These are phyloP conservation scores for Xanthorhoe spadicearia DNA, from an alignment of 2,888 invertebrate species.

Conservation along the genomic window DNA sequence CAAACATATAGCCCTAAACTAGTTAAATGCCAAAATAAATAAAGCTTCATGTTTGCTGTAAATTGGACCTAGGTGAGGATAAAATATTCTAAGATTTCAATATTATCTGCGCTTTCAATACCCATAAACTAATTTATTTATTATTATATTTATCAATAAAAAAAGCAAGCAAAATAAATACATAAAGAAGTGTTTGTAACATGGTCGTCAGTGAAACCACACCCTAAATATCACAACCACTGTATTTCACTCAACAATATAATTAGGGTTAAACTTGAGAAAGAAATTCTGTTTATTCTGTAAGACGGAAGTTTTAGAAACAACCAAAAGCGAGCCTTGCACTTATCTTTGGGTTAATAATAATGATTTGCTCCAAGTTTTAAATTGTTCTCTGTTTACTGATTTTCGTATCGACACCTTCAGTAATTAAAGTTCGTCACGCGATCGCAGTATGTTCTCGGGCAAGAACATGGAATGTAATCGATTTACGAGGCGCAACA, in stretches of 20 bases:
- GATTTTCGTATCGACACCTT: constrained; percentile 82
- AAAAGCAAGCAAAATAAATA: background rate
- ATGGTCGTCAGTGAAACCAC: background rate
- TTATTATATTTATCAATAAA: too few species aligned
- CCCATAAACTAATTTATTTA: too few species aligned
- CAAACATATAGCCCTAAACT: constrained; percentile 11
- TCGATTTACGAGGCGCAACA: constrained; percentile 66
- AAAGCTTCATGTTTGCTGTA: background rate
- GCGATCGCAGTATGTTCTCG: constrained; percentile 67
- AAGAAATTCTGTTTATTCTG: constrained; percentile 37
- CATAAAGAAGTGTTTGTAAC: background rate
- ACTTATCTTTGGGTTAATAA: constrained; percentile 69
- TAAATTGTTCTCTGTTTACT: constrained; percentile 66
- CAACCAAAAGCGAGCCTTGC: constrained; percentile 50
- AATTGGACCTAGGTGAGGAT: background rate
- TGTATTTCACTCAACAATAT: constrained; percentile 5
- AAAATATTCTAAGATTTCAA: too few species aligned
- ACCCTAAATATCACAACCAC: background rate
- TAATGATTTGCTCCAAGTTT: constrained; percentile 73
- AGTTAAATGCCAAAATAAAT: constrained; percentile 13
- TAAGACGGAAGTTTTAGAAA: constrained; percentile 44
- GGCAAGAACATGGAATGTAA: constrained; percentile 72
- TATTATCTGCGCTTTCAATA: too few species aligned
- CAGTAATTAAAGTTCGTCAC: constrained; percentile 79
- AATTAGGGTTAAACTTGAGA: constrained; percentile 21